Conservation (phyloP, 2,888 invertebrate genomes). For the Megalurothrips usitatus region DNA sequence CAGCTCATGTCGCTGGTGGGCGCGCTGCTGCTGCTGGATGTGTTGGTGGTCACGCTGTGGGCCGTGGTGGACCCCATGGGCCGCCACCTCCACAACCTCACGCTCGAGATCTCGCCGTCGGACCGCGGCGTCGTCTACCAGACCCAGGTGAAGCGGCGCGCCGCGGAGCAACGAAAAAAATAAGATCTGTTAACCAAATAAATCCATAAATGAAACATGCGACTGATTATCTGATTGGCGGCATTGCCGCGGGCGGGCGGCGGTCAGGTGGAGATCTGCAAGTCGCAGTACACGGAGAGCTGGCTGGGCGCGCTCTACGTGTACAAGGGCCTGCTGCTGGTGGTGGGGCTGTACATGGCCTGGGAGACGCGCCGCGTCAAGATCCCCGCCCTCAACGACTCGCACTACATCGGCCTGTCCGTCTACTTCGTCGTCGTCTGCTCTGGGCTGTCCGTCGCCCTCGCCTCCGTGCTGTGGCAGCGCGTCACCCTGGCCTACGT, state of each 20-base stretch:
- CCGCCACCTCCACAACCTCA: constrained; percentile 74
- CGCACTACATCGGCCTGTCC: constrained; percentile 88
- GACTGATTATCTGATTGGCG: too few relatives aligned
- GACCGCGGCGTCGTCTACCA: constrained; percentile 81
- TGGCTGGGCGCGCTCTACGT: constrained; percentile 88
- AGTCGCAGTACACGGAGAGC: constrained; percentile 71
- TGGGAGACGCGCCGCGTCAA: constrained; percentile 92
- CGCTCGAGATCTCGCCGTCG: constrained; percentile 68
- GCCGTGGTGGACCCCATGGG: constrained; percentile 82
- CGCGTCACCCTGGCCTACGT: constrained; percentile 74
- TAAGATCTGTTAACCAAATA: too few relatives aligned
- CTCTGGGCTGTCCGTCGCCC: constrained; percentile 77
- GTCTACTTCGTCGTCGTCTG: constrained; percentile 89
- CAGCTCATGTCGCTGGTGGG: constrained; percentile 81
- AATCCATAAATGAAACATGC: too few relatives aligned
- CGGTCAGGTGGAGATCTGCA: constrained; percentile 20
- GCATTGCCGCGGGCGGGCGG: too few relatives aligned
- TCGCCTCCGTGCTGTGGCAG: constrained; percentile 83
- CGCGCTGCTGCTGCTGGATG: constrained; percentile 75
- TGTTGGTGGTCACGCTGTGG: constrained; percentile 78
- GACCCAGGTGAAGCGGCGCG: constrained; percentile 81
- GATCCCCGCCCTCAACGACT: constrained; percentile 87
- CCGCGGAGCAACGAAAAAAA: too few relatives aligned
- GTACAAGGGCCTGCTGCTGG: constrained; percentile 81
- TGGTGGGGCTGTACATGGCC: constrained; percentile 92